A percentile compares a stretch with the other conserved stretches of the same genome.
Conservation (phyloP, 1,140 invertebrate genomes). For the Panulirus ornatus region DNA sequence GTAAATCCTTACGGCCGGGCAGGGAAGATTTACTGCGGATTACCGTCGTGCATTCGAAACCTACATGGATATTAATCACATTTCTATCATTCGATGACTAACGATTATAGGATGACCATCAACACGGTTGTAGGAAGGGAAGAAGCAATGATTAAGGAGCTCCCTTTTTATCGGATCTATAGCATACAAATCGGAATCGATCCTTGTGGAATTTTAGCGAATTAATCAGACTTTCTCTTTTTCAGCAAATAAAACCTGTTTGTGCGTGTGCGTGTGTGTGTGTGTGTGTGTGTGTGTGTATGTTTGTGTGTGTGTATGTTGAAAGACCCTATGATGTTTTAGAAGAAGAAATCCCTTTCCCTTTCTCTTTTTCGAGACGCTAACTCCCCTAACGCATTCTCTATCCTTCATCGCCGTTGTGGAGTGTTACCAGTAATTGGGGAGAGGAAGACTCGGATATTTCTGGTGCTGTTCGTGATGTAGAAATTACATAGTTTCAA, state of each 20-base stretch:
- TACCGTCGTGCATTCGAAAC: slow-evolving; percentile 48
- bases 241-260: no score
- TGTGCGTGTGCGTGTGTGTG: no score
- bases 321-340: neutral
- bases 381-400: slow-evolving; percentile 15
- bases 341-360: neutral
- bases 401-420: neutral
- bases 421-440: no score
- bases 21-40: slow-evolving; percentile 19
- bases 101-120: no score
- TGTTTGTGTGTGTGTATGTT: neutral
- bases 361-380: neutral
- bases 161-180: no score
- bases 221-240: slow-evolving; percentile 38
- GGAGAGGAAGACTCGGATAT: no score
- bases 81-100: slow-evolving; percentile 20
- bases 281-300: no score
- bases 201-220: neutral
- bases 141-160: neutral
- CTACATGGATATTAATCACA: slow-evolving; percentile 28
- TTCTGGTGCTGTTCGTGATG: neutral
- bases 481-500: neutral
- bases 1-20: slow-evolving; percentile 35
- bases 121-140: neutral
- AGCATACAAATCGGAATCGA: no score